Base-by-base conservation (phyloP, 2,113 vertebrate species). In the Xiphophorus maculatus region DNA sequence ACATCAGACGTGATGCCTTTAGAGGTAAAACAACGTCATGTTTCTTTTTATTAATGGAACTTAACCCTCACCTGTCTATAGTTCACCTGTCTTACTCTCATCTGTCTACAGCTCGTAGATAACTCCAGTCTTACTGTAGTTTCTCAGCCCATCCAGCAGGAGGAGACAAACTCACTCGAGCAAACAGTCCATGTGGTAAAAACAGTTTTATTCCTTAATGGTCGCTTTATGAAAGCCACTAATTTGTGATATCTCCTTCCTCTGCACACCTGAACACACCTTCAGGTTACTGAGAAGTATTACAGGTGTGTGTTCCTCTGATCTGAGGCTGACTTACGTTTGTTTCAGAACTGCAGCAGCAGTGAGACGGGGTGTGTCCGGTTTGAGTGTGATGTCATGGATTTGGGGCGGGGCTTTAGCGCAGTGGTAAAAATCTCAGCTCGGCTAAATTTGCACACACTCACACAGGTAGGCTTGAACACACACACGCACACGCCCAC, bases 341-440 rank as follows among this genome's bases (percentile, higher is more conserved):
- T 37, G 25, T 62, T 28, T 67, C n/a, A 73, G 77, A 73, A 69
- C 66, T 84, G 82, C 64, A 80, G 62, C 70, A 73, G 51, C 33
- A 51, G 22, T 7, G 28, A 73, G 11, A 35, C 32, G 0, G 51
- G 37, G 1, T 80, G 82, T 37, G 25, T 76, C 48, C 61, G 82
- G 65, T 80, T 77, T 35, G 69, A 66, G 32, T 83, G 77, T 84
- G 82, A 84, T 73, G 77, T 73, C 77, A 70, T 25, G 8, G 70
- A 9, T 0, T 66, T 84, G 40, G 77, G 66, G 35, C 37, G 69
- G 48, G 77, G 73, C 69, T 69, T 62, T 62, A 84, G 82, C 1
- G 73, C 77, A 5, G 82, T 84, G 3, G 14, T 73, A 10, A 28
- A 62, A 69, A 73, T 84, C 14, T 73, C 77, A 33, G 82, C 82